Evolutionary conservation across 92 coral and sea anemone species (phyloP).

Genomic region (Parazoanthus darwini): DNA sequence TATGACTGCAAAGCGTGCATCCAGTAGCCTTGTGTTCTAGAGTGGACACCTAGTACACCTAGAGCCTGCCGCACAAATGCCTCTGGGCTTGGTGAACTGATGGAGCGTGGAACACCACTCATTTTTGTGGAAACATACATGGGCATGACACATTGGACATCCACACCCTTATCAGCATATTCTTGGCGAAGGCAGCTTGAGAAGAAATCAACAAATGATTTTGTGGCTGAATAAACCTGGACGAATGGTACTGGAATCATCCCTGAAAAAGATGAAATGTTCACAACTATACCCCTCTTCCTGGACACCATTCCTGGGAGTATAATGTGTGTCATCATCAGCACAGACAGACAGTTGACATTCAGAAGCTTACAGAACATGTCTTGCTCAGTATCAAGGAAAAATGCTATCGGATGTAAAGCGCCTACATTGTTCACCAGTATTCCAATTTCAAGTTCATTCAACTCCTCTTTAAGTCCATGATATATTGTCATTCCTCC

Average conservation of each 20-base stretch:
- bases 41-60: slow-evolving; percentile 72
- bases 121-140: slow-evolving; percentile 75
- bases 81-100: slow-evolving; percentile 57
- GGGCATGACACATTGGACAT: slow-evolving; percentile 67
- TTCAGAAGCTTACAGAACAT: slow-evolving; percentile 41
- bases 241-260: slow-evolving; percentile 56
- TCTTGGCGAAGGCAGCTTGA: no score
- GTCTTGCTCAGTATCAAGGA: slow-evolving; percentile 65
- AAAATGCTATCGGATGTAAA: slow-evolving; percentile 68
- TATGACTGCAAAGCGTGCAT: slow-evolving; percentile 71
- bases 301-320: slow-evolving; percentile 81
- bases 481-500: slow-evolving; percentile 76
- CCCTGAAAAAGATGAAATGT: slow-evolving; percentile 73
- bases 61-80: slow-evolving; percentile 66
- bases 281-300: slow-evolving; percentile 66
- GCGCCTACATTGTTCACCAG: slow-evolving; percentile 77
- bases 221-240: slow-evolving; percentile 65
- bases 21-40: slow-evolving; percentile 80
- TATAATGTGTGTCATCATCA: slow-evolving; percentile 74
- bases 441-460: slow-evolving; percentile 84
- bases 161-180: slow-evolving; percentile 49
- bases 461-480: slow-evolving; percentile 67
- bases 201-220: slow-evolving; percentile 69
- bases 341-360: slow-evolving; percentile 49
- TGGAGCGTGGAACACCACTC: slow-evolving; percentile 52